These are phyloP conservation scores for Takifugu ocellatus DNA, from an alignment of 2,797 vertebrate genomes.

Conservation along the genomic window DNA sequence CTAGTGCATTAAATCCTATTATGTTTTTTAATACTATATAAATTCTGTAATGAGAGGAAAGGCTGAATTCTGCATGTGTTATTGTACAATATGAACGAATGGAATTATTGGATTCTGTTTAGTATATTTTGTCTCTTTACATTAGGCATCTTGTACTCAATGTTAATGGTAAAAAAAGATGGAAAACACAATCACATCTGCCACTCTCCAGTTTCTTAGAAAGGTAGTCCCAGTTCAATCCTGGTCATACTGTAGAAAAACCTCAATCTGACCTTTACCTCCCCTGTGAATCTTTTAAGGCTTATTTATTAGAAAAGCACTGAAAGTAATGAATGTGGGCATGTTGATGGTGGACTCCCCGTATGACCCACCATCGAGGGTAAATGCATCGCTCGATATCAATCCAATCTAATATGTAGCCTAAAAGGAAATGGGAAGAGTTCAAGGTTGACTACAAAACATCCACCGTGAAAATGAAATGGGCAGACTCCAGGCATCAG, in stretches of 20 bases:
- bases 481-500: constrained; percentile 19
- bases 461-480: constrained; percentile 11
- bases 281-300: not conserved
- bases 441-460: constrained; percentile 24
- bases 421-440: constrained; percentile 10
- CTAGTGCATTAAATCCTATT: too few relatives aligned
- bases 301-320: constrained; percentile 8
- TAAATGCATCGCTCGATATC: constrained; percentile 39
- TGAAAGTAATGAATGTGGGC: not conserved
- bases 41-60: too few relatives aligned
- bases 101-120: too few relatives aligned
- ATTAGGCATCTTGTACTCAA: too few relatives aligned
- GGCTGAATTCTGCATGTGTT: too few relatives aligned
- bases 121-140: too few relatives aligned
- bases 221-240: constrained; percentile 13
- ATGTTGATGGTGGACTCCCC: constrained; percentile 11
- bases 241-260: constrained; percentile 5
- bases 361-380: constrained; percentile 13
- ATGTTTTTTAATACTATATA: too few relatives aligned
- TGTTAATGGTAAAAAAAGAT: too few relatives aligned
- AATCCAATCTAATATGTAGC: constrained; percentile 23
- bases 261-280: constrained; percentile 5
- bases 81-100: too few relatives aligned
- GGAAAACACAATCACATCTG: not conserved
- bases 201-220: not conserved